Evolutionary conservation across 2,888 invertebrate species (phyloP).

Genomic region (Trissolcus brochymenae): DNA sequence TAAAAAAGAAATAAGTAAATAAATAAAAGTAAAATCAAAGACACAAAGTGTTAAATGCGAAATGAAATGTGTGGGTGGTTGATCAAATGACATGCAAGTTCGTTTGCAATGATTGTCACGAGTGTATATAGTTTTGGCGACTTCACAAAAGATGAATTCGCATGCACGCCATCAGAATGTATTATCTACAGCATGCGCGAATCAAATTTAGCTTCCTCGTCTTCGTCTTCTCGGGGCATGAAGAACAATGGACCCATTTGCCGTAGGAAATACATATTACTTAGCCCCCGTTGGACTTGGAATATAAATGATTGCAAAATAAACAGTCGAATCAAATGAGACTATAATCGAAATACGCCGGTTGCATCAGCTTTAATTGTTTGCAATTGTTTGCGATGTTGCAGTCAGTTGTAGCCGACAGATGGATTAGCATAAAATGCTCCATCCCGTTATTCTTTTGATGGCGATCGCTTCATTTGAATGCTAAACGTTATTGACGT

Average conservation of each 20-base stretch:
- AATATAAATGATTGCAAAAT: slow-evolving; percentile 48
- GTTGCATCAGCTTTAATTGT: slow-evolving; percentile 45
- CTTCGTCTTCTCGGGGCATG: slow-evolving; percentile 27
- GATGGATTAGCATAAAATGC: slow-evolving; percentile 30
- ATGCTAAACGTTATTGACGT: slow-evolving; percentile 15
- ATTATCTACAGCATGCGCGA: slow-evolving; percentile 4
- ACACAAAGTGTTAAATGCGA: too few species aligned
- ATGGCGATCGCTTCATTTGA: slow-evolving; percentile 11
- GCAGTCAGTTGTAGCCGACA: slow-evolving; percentile 22
- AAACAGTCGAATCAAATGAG: slow-evolving; percentile 46
- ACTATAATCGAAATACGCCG: slow-evolving; percentile 23
- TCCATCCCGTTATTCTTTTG: slow-evolving; percentile 18
- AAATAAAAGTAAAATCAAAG: too few species aligned
- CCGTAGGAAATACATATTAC: slow-evolving; percentile 52
- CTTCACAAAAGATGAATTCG: too few species aligned
- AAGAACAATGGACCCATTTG: slow-evolving; percentile 50
- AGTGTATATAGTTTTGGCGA: too few species aligned
- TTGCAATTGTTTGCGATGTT: slow-evolving; percentile 38
- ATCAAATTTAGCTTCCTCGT: slow-evolving; percentile 42
- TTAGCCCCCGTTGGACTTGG: slow-evolving; percentile 42
- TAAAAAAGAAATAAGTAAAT: too few species aligned
- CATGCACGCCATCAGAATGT: too few species aligned
- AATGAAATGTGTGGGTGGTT: too few species aligned
- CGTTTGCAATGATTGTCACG: too few species aligned
- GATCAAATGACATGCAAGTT: too few species aligned